Conservation (phyloP, 2,113 vertebrate species). For the Panthera tigris region DNA sequence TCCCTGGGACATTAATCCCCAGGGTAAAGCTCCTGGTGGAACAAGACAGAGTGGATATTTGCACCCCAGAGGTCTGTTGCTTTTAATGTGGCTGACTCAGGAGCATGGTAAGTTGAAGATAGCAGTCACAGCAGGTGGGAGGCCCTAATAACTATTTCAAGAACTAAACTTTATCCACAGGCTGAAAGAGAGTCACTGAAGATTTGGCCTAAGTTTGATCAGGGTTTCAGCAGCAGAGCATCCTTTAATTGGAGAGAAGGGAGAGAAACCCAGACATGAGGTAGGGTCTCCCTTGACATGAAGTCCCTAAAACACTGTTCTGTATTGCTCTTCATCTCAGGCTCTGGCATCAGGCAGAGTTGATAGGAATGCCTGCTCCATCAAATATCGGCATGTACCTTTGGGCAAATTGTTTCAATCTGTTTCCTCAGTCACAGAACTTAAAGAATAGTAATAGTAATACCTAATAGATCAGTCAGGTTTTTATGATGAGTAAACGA, state of each 20-base stretch:
- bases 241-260: not conserved
- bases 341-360: not conserved
- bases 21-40: not conserved
- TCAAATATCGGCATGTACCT: not conserved
- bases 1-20: not conserved
- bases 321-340: not conserved
- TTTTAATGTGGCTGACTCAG: not conserved
- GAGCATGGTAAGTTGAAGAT: not conserved
- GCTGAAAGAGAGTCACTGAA: not conserved
- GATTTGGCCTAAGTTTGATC: not conserved
- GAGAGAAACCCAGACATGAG: not conserved
- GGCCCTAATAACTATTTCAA: not conserved
- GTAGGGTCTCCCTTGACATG: not conserved
- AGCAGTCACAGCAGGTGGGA: not conserved
- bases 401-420: not conserved
- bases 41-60: not conserved
- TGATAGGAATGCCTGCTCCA: not conserved
- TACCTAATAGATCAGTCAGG: not conserved
- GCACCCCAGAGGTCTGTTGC: not conserved
- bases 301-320: not conserved
- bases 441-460: not conserved
- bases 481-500: not conserved
- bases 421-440: not conserved
- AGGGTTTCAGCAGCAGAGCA: not conserved
- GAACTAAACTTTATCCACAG: not conserved